These are phyloP conservation scores for Erebia ligea DNA, from an alignment of 2,888 invertebrate species.

Conservation along the genomic window DNA sequence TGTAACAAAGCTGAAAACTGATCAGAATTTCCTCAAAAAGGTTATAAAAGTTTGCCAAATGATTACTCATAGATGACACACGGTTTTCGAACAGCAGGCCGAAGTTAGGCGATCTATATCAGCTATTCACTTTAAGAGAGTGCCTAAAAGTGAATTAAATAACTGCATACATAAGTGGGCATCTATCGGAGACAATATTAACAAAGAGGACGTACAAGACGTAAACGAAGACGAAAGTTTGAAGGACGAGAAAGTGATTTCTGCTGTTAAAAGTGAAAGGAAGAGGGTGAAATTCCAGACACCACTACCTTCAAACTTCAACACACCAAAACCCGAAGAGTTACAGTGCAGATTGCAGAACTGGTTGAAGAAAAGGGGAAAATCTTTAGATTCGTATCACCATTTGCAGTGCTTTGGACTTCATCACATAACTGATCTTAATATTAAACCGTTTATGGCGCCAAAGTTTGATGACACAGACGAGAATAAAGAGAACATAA, in stretches of 20 bases:
- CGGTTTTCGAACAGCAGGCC: conserved; percentile 51
- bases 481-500: conserved; percentile 81
- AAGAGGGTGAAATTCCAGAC: conserved; percentile 73
- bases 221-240: conserved; percentile 61
- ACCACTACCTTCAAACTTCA: conserved; percentile 57
- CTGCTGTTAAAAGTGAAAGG: conserved; percentile 70
- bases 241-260: conserved; percentile 57
- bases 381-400: conserved; percentile 72
- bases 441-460: conserved; percentile 45
- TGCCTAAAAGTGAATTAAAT: conserved; percentile 59
- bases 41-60: conserved; percentile 54
- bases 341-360: conserved; percentile 68
- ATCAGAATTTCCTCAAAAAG: conserved; percentile 60
- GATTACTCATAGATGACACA: conserved; percentile 58
- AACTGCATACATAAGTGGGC: conserved; percentile 74
- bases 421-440: conserved; percentile 52
- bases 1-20: conserved; percentile 54
- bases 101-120: conserved; percentile 70
- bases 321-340: conserved; percentile 70
- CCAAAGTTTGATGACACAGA: conserved; percentile 57
- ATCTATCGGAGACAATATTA: conserved; percentile 69
- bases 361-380: conserved; percentile 80
- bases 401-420: conserved; percentile 82
- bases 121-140: conserved; percentile 73
- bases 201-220: conserved; percentile 56